A percentile compares a stretch with the other conserved stretches of the same genome.
Evolutionary conservation across 2,797 vertebrate species (phyloP).

Genomic region (Peromyscus eremicus): DNA sequence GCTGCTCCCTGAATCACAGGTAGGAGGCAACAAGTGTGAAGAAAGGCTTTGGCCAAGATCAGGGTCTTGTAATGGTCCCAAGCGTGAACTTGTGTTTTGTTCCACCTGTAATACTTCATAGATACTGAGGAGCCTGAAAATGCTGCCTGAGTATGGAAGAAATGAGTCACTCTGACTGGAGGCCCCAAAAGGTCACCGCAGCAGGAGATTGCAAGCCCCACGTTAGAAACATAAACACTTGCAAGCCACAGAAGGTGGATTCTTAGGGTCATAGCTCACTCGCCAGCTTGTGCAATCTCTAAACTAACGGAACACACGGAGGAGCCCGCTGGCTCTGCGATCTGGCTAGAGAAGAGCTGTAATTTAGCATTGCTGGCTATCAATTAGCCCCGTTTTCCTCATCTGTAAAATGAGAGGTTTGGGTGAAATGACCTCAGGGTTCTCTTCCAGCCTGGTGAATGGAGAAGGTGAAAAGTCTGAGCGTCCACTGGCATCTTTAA

Average conservation of each 20-base stretch:
- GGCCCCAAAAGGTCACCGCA: background rate
- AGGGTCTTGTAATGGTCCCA: no score
- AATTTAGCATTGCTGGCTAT: conserved; percentile 67
- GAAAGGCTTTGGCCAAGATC: background rate
- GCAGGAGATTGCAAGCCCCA: background rate
- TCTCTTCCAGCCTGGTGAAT: background rate
- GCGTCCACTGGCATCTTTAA: background rate
- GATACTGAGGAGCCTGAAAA: background rate
- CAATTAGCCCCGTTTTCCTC: conserved; percentile 78
- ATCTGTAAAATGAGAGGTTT: conserved; percentile 80
- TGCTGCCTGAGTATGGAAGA: background rate
- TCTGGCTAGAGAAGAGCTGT: conserved; percentile 54
- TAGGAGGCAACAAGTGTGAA: background rate
- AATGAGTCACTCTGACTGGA: background rate
- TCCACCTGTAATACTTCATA: no score
- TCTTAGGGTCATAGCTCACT: conserved; percentile 44
- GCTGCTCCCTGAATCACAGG: background rate
- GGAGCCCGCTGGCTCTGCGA: conserved; percentile 38
- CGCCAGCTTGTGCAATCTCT: conserved; percentile 22
- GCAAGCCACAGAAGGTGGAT: conserved; percentile 63
- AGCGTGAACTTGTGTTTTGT: accelerated
- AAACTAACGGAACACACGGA: conserved; percentile 39
- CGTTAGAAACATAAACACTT: conserved; percentile 45
- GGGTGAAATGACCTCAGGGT: conserved; percentile 55
- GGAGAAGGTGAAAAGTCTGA: background rate